Conservation (phyloP, 2,888 invertebrate species). For the Apamea sordens region DNA sequence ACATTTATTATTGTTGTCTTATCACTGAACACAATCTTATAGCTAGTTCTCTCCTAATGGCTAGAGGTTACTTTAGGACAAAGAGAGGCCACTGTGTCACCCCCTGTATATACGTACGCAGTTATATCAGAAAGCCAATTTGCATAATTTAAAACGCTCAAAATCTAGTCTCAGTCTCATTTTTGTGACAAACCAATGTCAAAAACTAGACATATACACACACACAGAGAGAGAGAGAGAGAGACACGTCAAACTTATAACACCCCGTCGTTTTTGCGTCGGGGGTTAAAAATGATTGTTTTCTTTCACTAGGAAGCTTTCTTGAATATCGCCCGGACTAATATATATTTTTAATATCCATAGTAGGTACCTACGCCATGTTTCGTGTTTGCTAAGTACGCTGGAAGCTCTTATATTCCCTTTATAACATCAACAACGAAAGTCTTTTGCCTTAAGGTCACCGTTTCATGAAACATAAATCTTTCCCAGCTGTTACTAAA, state of each 20-base stretch:
- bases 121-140: too few relatives aligned
- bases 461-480: conserved; percentile 55
- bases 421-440: conserved; percentile 9
- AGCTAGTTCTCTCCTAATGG: neutral
- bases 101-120: too few relatives aligned
- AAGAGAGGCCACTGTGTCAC: too few relatives aligned
- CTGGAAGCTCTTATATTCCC: neutral
- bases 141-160: too few relatives aligned
- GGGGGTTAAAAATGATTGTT: neutral
- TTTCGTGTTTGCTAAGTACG: neutral
- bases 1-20: neutral
- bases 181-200: too few relatives aligned
- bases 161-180: too few relatives aligned
- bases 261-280: too few relatives aligned
- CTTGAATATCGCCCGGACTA: neutral
- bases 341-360: conserved; percentile 23
- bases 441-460: conserved; percentile 1
- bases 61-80: neutral
- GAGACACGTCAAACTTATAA: too few relatives aligned
- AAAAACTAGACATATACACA: too few relatives aligned
- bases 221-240: too few relatives aligned
- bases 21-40: neutral
- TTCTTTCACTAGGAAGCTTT: neutral
- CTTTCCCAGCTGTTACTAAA: conserved; percentile 59
- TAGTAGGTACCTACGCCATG: neutral